Evolutionary conservation across 2,888 invertebrate genomes (phyloP), one percentile per base, ranked within the genome.

Genomic region (Melipona bicolor): DNA sequence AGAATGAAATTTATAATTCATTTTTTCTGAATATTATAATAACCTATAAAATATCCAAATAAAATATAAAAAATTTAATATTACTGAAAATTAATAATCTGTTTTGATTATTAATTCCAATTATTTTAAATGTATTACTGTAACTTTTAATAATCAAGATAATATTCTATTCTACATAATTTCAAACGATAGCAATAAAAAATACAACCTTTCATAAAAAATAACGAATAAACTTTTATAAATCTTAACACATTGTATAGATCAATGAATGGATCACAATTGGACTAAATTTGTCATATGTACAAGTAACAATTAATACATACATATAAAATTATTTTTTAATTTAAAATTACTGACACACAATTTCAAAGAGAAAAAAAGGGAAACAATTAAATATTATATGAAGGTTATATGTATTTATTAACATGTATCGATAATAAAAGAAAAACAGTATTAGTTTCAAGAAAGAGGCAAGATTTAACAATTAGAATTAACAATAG

Each of bases 381-480:
- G 6, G 15, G 13, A 68, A 52, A 15, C 62, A 52, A 27, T 50
- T 54, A 52, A 27, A 50, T 32, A 43, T 27, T 6, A 4, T 6
- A 4, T 19, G 6, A 54, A 65, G 52, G 50, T 36, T n/a, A 3
- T 9, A 21, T 32, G 24, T 54, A 11, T 24, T 21, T 52, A 43
- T 81, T n/a, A 68, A 36, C 21, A 24, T 32, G 2, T 50, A 24
- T 15, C 4, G 5, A 27, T 52, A 27, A n/a, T 27, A 17, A 36
- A 64, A 64, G 27, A 64, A n/a, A 56, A 59, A 32, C 52, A 17
- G 56, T 13, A n/a, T 59, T 24, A 27, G 43, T 3, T 6, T 36
- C 15, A 32, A 71, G 17, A 36, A 56, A 65, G 43, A 43, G 56
- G 72, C 59, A 43, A 76, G 64, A 75, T 71, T 27, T 27, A 27